Conservation (phyloP, 2,888 invertebrate species). For the Platerodrilus igneus region DNA sequence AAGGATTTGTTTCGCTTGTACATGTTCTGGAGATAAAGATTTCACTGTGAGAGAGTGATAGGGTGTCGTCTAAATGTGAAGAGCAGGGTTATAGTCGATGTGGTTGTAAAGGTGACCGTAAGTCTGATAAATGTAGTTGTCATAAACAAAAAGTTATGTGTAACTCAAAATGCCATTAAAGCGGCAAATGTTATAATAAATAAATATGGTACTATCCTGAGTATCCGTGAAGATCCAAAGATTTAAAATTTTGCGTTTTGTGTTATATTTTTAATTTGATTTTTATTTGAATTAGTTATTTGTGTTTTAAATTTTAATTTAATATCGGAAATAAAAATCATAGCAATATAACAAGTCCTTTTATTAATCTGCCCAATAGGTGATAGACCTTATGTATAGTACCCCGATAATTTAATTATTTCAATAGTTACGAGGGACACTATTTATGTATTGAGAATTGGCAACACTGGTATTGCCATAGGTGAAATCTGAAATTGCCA, state of each 20-base stretch:
- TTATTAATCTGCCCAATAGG: slow-evolving; percentile 6
- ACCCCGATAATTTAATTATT: slow-evolving; percentile 6
- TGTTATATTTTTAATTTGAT: no score
- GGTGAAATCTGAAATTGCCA: no score
- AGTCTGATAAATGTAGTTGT: background rate
- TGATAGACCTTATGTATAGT: slow-evolving; percentile 3
- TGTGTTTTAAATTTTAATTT: no score
- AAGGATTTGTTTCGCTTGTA: slow-evolving; percentile 4
- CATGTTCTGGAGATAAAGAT: slow-evolving; percentile 1
- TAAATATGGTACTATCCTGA: background rate
- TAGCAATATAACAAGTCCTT: background rate
- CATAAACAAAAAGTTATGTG: slow-evolving; percentile 3
- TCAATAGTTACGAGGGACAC: background rate
- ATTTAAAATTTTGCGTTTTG: background rate
- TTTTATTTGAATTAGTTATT: no score
- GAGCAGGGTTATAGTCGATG: slow-evolving; percentile 1
- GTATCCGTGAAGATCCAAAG: background rate
- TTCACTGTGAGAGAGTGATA: slow-evolving; percentile 1
- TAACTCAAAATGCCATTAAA: slow-evolving; percentile 7
- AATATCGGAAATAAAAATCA: no score
- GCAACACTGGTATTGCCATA: no score
- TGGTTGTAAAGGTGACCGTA: slow-evolving; percentile 1
- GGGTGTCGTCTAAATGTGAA: slow-evolving; percentile 2
- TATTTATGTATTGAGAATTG: no score
- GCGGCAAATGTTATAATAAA: slow-evolving; percentile 1